Percentiles rank a stretch among this genome's conserved stretches.
Conservation (phyloP, 2,113 vertebrate genomes). For the Cyphomyrus discorhynchus region DNA sequence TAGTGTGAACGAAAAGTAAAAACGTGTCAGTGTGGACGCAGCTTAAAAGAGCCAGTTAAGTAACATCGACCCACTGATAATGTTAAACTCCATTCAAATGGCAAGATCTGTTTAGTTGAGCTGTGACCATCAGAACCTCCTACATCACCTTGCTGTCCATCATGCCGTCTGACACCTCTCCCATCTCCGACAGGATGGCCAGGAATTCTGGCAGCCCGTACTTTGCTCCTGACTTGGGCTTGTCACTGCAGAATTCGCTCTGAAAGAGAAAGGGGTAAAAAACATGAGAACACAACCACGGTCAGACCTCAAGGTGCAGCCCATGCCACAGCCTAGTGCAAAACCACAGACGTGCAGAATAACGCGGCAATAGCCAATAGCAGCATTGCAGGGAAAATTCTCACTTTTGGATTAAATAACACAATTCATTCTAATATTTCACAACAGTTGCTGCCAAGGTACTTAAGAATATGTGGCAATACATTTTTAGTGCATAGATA, state of each 20-base stretch:
- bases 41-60: not conserved
- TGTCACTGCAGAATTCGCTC: conserved; percentile 98
- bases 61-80: not conserved
- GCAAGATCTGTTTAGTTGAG: not conserved
- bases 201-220: conserved; percentile 85
- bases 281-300: not conserved
- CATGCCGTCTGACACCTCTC: conserved; percentile 94
- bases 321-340: not conserved
- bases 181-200: conserved; percentile 93
- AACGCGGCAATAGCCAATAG: not conserved
- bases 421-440: not conserved
- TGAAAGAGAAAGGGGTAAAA: conserved; percentile 35
- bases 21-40: not conserved
- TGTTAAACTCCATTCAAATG: not conserved
- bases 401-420: not conserved
- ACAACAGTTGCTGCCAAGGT: not conserved
- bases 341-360: not conserved
- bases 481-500: not conserved
- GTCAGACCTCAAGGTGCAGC: not conserved
- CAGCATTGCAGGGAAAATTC: not conserved
- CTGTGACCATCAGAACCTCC: not conserved
- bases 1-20: not conserved
- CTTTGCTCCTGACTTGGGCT: conserved; percentile 93
- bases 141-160: conserved; percentile 88
- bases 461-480: not conserved